Conservation (phyloP, 2,888 invertebrate genomes). For the Strigamia transsilvanica region DNA sequence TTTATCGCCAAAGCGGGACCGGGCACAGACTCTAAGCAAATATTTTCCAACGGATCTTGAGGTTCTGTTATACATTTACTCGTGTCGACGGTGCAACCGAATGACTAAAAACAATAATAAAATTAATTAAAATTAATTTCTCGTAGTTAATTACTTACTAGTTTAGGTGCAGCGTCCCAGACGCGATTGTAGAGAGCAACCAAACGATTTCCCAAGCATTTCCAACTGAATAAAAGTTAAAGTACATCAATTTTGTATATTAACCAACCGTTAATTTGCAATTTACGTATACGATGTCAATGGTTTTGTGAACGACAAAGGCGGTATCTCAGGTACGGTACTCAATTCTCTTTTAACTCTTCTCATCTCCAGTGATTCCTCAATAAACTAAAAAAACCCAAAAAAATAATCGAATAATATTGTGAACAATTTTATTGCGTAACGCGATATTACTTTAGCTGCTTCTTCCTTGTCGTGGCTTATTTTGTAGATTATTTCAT, state of each 20-base stretch:
- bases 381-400: conserved; percentile 60
- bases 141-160: conserved; percentile 59
- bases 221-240: conserved; percentile 61
- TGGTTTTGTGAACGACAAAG: conserved; percentile 60
- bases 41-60: neutral
- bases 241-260: neutral
- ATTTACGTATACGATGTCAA: conserved; percentile 61
- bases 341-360: conserved; percentile 61
- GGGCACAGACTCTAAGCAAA: neutral
- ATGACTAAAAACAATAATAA: neutral
- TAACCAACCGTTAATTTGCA: neutral
- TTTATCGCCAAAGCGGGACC: conserved; percentile 15
- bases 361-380: conserved; percentile 62
- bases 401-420: neutral
- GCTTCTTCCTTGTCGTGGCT: conserved; percentile 61
- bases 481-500: conserved; percentile 59
- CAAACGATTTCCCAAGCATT: conserved; percentile 62
- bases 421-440: neutral
- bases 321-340: conserved; percentile 60
- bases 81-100: neutral
- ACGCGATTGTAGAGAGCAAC: conserved; percentile 62
- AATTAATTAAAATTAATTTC: neutral
- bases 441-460: conserved; percentile 58
- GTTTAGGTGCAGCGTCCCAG: conserved; percentile 58
- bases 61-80: neutral